These are phyloP conservation scores for Pteropus rufus DNA, from an alignment of 2,797 vertebrate genomes.

Conservation along the genomic window DNA sequence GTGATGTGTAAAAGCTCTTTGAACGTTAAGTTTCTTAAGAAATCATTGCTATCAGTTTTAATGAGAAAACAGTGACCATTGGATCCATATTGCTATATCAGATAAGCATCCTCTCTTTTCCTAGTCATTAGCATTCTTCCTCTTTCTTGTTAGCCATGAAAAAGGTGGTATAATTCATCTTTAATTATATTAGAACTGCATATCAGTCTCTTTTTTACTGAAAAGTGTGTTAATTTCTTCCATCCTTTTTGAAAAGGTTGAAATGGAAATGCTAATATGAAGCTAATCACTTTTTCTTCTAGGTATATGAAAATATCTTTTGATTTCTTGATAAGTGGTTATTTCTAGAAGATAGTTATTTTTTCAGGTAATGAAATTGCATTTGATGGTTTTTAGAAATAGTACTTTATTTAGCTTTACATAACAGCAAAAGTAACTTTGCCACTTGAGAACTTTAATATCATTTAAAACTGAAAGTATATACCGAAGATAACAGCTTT, in stretches of 20 bases:
- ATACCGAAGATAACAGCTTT: neutral
- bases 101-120: neutral
- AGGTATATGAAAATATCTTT: neutral
- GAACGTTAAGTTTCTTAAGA: slow-evolving; percentile 2
- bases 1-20: neutral
- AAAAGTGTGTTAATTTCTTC: neutral
- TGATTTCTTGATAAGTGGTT: neutral
- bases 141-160: neutral
- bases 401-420: neutral
- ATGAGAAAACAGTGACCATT: neutral
- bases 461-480: neutral
- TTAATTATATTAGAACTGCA: neutral
- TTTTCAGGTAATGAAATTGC: neutral
- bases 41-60: neutral
- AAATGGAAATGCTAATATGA: neutral
- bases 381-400: neutral
- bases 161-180: neutral
- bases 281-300: neutral
- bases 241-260: neutral
- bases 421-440: neutral
- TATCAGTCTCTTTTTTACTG: neutral
- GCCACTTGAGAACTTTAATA: neutral
- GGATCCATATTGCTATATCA: neutral
- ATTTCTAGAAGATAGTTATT: neutral
- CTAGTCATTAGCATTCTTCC: neutral